Evolutionary conservation across 2,888 invertebrate genomes (phyloP).

Genomic region (Drosophila dives): DNA sequence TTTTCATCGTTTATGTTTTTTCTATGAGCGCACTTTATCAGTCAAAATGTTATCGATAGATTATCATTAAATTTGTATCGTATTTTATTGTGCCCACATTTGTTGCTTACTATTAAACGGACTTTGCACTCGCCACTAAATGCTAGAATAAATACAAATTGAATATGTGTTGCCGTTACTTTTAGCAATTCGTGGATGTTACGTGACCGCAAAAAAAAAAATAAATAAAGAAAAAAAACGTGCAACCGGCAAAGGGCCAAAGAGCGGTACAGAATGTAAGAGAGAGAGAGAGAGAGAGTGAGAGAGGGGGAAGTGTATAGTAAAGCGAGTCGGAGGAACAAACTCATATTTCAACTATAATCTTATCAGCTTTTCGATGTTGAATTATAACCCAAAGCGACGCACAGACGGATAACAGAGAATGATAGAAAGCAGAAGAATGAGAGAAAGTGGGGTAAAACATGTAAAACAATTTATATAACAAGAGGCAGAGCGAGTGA

Average conservation of each 20-base stretch:
- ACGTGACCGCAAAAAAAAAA: conserved; percentile 58
- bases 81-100: background rate
- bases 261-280: no score
- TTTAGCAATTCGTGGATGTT: conserved; percentile 39
- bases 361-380: conserved; percentile 73
- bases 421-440: background rate
- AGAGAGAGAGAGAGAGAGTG: no score
- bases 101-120: background rate
- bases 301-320: background rate
- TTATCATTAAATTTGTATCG: background rate
- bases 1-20: background rate
- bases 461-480: conserved; percentile 60
- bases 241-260: conserved; percentile 16
- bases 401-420: conserved; percentile 10
- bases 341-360: conserved; percentile 71
- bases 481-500: conserved; percentile 5
- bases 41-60: background rate
- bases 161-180: background rate
- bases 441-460: background rate
- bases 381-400: conserved; percentile 61
- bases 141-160: background rate
- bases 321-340: conserved; percentile 20
- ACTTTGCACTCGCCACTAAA: conserved; percentile 1
- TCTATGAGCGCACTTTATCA: background rate
- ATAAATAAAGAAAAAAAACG: conserved; percentile 26